A percentile compares a stretch with the other conserved stretches of the same genome.
These are phyloP conservation scores for Clostera curtula DNA, from an alignment of 2,888 invertebrate species.

Conservation along the genomic window DNA sequence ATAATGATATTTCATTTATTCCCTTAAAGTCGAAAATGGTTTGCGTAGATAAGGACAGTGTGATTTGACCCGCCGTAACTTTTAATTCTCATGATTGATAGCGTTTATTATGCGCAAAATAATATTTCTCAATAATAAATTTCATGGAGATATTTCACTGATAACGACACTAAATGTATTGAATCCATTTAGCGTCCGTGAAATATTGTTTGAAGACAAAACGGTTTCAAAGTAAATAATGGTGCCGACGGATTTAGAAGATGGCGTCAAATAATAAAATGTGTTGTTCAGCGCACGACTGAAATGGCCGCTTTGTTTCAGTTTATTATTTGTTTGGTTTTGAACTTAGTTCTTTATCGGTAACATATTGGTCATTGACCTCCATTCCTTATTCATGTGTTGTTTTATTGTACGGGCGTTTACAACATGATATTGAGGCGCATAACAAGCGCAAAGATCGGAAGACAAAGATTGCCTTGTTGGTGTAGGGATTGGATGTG, in stretches of 20 bases:
- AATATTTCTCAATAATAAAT: constrained; percentile 5
- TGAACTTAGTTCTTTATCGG: too few species aligned
- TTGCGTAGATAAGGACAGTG: constrained; percentile 3
- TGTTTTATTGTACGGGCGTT: too few species aligned
- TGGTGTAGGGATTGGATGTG: too few species aligned
- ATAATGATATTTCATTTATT: constrained; percentile 10
- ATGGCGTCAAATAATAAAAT: neutral
- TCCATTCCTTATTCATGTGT: too few species aligned
- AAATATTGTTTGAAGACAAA: neutral
- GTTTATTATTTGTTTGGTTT: too few species aligned
- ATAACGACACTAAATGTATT: constrained; percentile 1
- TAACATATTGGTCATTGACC: too few species aligned
- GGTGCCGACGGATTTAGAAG: neutral
- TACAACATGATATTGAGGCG: too few species aligned
- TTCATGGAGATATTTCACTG: constrained; percentile 2
- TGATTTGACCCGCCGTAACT: constrained; percentile 12
- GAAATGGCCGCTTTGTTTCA: too few species aligned
- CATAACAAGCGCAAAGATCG: too few species aligned
- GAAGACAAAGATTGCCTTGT: too few species aligned
- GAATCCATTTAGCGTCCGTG: constrained; percentile 3
- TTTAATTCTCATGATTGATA: constrained; percentile 19
- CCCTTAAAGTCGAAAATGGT: constrained; percentile 10
- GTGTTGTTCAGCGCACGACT: too few species aligned
- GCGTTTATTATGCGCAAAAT: constrained; percentile 5
- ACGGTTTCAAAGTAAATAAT: constrained; percentile 1